Percentiles rank a stretch among this genome's conserved stretches.
phyloP scores from a whole-genome alignment of 1,140 invertebrate species.

The Drosophila persimilis region DNA sequence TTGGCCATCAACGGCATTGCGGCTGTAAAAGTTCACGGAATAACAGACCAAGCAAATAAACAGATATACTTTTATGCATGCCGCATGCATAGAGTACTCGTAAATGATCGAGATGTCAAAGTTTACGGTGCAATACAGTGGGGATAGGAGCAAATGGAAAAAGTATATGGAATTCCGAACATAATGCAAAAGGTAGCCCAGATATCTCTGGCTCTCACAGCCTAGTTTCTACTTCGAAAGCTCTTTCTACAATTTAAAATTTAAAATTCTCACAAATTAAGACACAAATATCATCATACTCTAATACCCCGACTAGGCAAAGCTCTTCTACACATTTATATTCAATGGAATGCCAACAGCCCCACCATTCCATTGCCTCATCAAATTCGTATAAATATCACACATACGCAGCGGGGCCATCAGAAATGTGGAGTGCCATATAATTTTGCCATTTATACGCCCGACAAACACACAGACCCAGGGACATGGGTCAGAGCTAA shows the following conservation, averaged over 20 bases:
- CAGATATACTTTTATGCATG: slow-evolving; percentile 14
- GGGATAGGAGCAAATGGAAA: neutral
- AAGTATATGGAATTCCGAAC: neutral
- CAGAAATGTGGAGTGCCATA: slow-evolving; percentile 47
- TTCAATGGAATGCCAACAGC: too few relatives aligned
- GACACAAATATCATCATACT: neutral
- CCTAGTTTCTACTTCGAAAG: too few relatives aligned
- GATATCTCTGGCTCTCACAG: too few relatives aligned
- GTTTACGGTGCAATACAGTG: slow-evolving; percentile 40
- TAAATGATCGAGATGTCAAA: slow-evolving; percentile 38
- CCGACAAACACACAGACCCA: slow-evolving; percentile 43
- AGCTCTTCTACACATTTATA: neutral
- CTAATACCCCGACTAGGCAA: neutral
- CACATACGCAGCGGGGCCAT: slow-evolving; percentile 42
- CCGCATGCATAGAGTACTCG: too few relatives aligned
- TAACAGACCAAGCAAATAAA: slow-evolving; percentile 52
- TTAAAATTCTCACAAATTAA: neutral
- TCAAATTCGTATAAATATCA: slow-evolving; percentile 66
- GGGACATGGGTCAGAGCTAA: slow-evolving; percentile 28
- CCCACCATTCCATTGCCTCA: slow-evolving; percentile 16
- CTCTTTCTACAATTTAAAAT: neutral
- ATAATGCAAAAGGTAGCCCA: too few relatives aligned
- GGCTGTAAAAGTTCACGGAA: slow-evolving; percentile 48
- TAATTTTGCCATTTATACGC: slow-evolving; percentile 53
- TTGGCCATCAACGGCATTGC: slow-evolving; percentile 50